Conservation (phyloP, 2,797 vertebrate species). For the Pyrrhura leucotis region DNA sequence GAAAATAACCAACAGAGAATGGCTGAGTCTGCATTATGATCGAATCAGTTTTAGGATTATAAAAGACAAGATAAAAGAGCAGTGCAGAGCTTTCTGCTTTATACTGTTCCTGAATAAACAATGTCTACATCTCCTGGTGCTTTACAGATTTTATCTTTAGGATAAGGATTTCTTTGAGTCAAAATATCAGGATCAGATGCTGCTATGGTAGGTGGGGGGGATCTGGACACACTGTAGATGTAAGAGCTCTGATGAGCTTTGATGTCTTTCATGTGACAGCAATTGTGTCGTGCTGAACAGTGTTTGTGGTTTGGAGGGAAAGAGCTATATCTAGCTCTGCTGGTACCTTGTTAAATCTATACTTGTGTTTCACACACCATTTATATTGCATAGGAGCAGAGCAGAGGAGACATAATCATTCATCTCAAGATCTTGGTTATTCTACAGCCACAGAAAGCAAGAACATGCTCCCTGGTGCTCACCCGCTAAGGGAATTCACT, state of each 20-base stretch:
- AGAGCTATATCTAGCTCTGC: background rate
- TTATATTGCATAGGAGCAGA: background rate
- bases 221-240: background rate
- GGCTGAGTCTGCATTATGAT: background rate
- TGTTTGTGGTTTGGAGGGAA: accelerated
- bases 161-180: background rate
- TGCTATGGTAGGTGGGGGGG: background rate
- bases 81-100: background rate
- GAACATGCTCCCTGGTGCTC: background rate
- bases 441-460: background rate
- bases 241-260: background rate
- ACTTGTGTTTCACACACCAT: background rate
- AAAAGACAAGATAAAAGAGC: background rate
- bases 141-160: background rate
- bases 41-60: background rate
- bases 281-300: too few species aligned
- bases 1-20: background rate
- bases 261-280: background rate
- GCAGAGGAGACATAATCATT: background rate
- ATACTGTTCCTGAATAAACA: background rate
- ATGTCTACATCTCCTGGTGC: background rate
- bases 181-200: background rate
- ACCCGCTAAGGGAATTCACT: background rate
- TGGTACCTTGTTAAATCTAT: background rate
- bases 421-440: accelerated